Percentiles rank a stretch among this genome's conserved stretches.
Conservation (phyloP, 2,888 invertebrate species). For the Imbricaverruca yamaguchii region DNA sequence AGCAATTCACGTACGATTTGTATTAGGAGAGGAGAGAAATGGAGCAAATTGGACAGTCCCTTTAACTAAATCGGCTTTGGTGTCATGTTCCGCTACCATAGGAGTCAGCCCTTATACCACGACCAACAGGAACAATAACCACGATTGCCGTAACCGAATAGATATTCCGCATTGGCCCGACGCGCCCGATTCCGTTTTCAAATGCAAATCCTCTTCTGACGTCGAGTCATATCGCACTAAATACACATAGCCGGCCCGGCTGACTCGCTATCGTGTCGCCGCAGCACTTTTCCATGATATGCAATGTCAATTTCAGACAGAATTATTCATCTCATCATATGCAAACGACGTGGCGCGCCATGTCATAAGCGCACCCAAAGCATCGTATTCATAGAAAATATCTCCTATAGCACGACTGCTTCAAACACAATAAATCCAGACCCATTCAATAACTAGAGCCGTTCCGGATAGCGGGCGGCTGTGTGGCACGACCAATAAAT, state of each 20-base stretch:
- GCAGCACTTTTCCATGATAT: constrained; percentile 19
- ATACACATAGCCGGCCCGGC: not conserved
- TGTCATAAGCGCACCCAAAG: constrained; percentile 7
- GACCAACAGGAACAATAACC: no score
- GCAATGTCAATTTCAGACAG: constrained; percentile 15
- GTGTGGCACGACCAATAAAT: constrained; percentile 12
- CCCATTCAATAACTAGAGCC: constrained; percentile 1
- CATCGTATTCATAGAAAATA: constrained; percentile 19
- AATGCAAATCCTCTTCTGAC: not conserved
- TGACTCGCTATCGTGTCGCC: not conserved
- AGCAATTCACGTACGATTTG: no score
- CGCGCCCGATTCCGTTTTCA: not conserved
- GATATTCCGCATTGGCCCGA: not conserved
- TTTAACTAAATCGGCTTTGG: no score
- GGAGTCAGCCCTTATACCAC: no score
- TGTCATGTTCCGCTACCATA: no score
- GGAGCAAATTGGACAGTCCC: no score
- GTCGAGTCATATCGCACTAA: not conserved
- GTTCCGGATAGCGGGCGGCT: not conserved
- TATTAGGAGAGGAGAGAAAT: no score
- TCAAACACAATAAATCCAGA: constrained; percentile 11
- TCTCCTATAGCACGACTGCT: not conserved
- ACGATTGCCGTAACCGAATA: not conserved
- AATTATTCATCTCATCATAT: constrained; percentile 20
- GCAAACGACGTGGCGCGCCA: not conserved